A percentile compares a stretch with the other conserved stretches of the same genome.
These are phyloP conservation scores for Calonectris borealis DNA, from an alignment of 2,113 vertebrate genomes.

Conservation along the genomic window DNA sequence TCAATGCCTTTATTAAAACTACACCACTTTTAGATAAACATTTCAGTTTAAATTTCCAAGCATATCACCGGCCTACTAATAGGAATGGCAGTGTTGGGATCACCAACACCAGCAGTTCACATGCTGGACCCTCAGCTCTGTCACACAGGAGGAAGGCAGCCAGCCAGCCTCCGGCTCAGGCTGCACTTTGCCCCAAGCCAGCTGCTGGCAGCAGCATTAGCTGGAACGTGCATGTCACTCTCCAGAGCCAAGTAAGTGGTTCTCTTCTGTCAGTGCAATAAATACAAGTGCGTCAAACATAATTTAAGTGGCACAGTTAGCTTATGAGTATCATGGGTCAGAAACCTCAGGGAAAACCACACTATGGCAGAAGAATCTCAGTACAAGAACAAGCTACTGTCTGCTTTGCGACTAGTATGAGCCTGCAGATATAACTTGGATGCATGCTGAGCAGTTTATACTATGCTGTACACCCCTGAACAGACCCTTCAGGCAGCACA, in stretches of 20 bases:
- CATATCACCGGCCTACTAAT: not conserved
- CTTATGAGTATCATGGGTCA: not conserved
- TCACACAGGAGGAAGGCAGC: not conserved
- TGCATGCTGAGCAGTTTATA: not conserved
- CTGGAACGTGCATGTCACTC: not conserved
- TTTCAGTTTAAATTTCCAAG: slow-evolving; percentile 38
- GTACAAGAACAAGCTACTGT: slow-evolving; percentile 10
- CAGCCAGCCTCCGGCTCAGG: not conserved
- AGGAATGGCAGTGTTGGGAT: not conserved
- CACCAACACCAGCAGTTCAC: not conserved
- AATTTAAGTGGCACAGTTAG: slow-evolving; percentile 22
- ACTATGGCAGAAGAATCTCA: not conserved
- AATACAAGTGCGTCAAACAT: not conserved
- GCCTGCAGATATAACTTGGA: not conserved
- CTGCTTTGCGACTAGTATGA: not conserved
- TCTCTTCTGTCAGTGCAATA: slow-evolving; percentile 15
- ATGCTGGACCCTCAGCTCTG: not conserved
- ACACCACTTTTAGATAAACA: slow-evolving; percentile 55
- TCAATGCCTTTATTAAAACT: slow-evolving; percentile 71
- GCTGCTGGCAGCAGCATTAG: not conserved
- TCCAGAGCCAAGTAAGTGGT: not conserved
- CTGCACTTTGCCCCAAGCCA: not conserved
- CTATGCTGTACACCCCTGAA: not conserved
- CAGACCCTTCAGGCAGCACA: not conserved
- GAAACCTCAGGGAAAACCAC: not conserved